Conservation (phyloP, 2,113 vertebrate genomes). For the Aegithalos caudatus region DNA sequence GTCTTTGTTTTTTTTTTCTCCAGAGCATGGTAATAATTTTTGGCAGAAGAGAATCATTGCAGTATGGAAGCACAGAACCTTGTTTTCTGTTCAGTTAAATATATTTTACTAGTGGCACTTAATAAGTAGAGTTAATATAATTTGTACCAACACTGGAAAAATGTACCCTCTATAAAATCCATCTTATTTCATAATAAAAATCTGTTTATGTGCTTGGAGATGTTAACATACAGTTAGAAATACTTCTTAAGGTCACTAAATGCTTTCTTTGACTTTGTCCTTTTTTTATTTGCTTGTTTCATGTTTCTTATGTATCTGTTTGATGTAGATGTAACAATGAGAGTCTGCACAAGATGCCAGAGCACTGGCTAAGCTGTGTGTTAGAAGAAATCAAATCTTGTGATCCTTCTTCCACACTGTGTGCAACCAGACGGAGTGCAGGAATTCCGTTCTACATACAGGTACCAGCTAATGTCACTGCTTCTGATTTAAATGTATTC, state of each 20-base stretch:
- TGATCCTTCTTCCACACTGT: slow-evolving; percentile 88
- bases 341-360: slow-evolving; percentile 81
- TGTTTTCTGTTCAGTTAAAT: neutral
- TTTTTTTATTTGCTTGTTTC: neutral
- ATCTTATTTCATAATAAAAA: neutral
- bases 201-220: neutral
- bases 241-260: neutral
- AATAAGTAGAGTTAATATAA: neutral
- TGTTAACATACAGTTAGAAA: neutral
- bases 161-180: neutral
- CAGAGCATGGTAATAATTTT: neutral
- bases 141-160: neutral
- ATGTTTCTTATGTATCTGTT: neutral
- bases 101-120: neutral
- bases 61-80: neutral
- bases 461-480: slow-evolving; percentile 64
- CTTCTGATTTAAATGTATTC: neutral
- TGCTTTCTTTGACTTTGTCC: neutral
- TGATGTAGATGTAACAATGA: slow-evolving; percentile 77
- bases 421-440: slow-evolving; percentile 92
- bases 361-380: slow-evolving; percentile 85
- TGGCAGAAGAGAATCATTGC: neutral
- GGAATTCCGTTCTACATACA: slow-evolving; percentile 98
- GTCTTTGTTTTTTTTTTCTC: neutral
- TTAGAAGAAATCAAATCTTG: slow-evolving; percentile 90